These are phyloP conservation scores for Drosophila tanythrix DNA, from an alignment of 2,888 invertebrate genomes.

Conservation along the genomic window DNA sequence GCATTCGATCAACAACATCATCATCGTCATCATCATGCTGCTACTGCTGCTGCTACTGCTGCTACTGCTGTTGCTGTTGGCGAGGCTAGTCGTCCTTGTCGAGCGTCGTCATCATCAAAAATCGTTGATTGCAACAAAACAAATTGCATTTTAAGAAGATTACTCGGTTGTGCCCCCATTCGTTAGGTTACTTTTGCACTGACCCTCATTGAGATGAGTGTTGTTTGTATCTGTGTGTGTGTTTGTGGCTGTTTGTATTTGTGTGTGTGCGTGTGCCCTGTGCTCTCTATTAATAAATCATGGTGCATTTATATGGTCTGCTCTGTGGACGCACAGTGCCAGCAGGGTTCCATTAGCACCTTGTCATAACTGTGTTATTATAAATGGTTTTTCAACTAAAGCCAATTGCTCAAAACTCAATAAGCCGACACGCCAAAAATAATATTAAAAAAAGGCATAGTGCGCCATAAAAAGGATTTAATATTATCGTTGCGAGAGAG, in stretches of 20 bases:
- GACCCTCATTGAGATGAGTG: conserved; percentile 42
- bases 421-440: conserved; percentile 8
- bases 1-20: conserved; percentile 67
- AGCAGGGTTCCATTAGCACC: conserved; percentile 51
- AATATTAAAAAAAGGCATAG: neutral
- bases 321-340: conserved; percentile 11
- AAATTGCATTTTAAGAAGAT: conserved; percentile 80
- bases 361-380: conserved; percentile 50
- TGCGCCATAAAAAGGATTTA: conserved; percentile 1
- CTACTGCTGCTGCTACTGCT: neutral
- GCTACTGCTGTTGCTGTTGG: neutral
- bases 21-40: conserved; percentile 38
- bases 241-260: neutral
- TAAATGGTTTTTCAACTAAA: conserved; percentile 40
- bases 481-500: neutral
- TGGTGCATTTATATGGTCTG: conserved; percentile 60
- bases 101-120: conserved; percentile 76
- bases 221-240: conserved; percentile 11
- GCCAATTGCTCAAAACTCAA: conserved; percentile 42
- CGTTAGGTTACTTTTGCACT: conserved; percentile 41
- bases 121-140: conserved; percentile 81
- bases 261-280: conserved; percentile 20
- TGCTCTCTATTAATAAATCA: conserved; percentile 70
- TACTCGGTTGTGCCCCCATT: conserved; percentile 53
- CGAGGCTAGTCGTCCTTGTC: conserved; percentile 32